Conservation (phyloP, 2,113 vertebrate genomes). For the Eurypyga helias region DNA sequence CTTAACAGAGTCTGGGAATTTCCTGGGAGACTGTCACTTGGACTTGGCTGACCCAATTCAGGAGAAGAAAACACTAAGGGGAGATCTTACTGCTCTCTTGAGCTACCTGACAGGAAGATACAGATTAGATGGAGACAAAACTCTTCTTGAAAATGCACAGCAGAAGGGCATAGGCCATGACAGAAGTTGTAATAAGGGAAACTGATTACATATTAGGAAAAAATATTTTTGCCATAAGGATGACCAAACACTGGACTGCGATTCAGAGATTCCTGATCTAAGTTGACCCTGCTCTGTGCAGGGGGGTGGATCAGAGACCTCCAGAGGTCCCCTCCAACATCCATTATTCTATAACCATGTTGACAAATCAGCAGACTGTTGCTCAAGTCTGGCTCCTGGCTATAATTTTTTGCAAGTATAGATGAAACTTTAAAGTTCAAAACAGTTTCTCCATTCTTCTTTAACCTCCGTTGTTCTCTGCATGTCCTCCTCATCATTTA, state of each 20-base stretch:
- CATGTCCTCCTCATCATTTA: not conserved
- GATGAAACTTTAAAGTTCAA: not conserved
- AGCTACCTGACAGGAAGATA: not conserved
- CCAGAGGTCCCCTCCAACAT: not conserved
- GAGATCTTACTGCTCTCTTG: not conserved
- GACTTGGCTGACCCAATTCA: not conserved
- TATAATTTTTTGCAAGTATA: not conserved
- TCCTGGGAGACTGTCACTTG: not conserved
- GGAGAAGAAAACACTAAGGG: not conserved
- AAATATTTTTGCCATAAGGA: not conserved
- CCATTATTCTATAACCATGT: not conserved
- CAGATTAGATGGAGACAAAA: not conserved
- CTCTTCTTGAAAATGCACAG: not conserved
- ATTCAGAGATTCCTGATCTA: not conserved
- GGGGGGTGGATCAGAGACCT: not conserved
- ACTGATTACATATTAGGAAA: not conserved
- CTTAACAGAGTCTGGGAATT: not conserved
- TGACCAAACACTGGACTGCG: not conserved
- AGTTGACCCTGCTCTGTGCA: not conserved
- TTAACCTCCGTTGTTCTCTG: not conserved
- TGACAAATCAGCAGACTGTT: not conserved
- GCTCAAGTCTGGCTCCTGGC: not conserved
- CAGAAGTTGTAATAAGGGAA: not conserved
- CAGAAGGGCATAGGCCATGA: not conserved
- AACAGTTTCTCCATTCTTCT: not conserved